Evolutionary conservation across 2,888 invertebrate genomes (phyloP).

Genomic region (Hirudinaria manillensis): DNA sequence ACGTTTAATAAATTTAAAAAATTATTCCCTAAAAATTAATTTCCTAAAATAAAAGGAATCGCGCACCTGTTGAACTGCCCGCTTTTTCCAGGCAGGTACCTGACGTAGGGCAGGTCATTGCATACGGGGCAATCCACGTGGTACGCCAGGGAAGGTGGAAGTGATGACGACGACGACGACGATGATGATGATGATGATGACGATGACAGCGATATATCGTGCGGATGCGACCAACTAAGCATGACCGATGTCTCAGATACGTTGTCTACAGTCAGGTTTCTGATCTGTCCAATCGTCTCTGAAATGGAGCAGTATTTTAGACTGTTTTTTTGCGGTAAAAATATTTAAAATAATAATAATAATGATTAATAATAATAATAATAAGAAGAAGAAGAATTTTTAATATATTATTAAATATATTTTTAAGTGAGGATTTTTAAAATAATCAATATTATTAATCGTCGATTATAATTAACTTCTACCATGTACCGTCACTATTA

Average conservation of each 20-base stretch:
- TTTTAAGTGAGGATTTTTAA: too few species aligned
- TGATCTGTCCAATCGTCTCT: background rate
- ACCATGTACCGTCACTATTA: too few species aligned
- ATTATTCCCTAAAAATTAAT: too few species aligned
- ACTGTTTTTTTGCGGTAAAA: too few species aligned
- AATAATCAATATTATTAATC: too few species aligned
- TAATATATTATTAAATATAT: too few species aligned
- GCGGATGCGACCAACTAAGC: constrained; percentile 3
- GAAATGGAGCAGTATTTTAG: background rate
- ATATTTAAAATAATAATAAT: too few species aligned
- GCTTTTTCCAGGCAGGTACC: background rate
- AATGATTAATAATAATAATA: too few species aligned
- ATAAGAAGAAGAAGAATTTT: too few species aligned
- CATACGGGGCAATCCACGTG: background rate
- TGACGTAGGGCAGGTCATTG: background rate
- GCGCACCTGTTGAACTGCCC: background rate
- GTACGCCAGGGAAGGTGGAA: constrained; percentile 5
- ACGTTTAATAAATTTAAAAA: too few species aligned
- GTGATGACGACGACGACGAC: background rate
- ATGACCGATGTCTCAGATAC: constrained; percentile 5
- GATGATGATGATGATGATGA: too few species aligned
- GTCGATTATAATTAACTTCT: too few species aligned
- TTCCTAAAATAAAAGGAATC: background rate
- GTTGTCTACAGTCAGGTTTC: constrained; percentile 8
- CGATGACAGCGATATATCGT: background rate